Evolutionary conservation across 2,113 vertebrate genomes (phyloP).

Genomic region (Apodemus speciosus): DNA sequence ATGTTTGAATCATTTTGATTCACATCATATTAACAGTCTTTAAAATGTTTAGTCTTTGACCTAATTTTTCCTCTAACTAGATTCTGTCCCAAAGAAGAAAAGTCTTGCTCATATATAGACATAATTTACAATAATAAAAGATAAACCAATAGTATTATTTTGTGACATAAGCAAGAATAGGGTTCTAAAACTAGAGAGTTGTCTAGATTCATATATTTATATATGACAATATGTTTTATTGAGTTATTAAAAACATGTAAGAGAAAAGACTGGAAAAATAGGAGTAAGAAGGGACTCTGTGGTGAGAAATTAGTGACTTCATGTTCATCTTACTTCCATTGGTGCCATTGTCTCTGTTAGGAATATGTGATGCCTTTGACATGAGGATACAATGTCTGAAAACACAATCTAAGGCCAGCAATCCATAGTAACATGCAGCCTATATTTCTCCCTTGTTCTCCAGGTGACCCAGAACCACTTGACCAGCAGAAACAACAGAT

Average conservation of each 20-base stretch:
- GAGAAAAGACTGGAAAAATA: background rate
- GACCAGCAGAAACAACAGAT: constrained; percentile 96
- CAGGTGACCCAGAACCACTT: constrained; percentile 94
- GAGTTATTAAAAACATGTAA: background rate
- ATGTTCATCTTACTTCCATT: background rate
- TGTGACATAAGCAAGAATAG: background rate
- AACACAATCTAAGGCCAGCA: background rate
- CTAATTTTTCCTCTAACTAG: background rate
- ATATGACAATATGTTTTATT: background rate
- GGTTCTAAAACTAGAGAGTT: background rate
- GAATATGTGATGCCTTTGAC: background rate
- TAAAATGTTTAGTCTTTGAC: background rate
- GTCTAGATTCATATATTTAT: background rate
- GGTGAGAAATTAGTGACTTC: background rate
- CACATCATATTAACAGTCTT: background rate
- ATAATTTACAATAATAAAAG: background rate
- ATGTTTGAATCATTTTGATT: background rate
- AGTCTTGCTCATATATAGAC: background rate
- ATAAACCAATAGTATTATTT: background rate
- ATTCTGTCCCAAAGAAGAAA: background rate
- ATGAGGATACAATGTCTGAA: background rate
- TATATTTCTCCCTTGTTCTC: constrained; percentile 6
- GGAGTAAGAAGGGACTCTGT: background rate
- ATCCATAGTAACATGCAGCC: background rate
- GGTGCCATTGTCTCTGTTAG: background rate